Evolutionary conservation across 1,140 invertebrate species (phyloP).

Genomic region (Zaprionus davidi): DNA sequence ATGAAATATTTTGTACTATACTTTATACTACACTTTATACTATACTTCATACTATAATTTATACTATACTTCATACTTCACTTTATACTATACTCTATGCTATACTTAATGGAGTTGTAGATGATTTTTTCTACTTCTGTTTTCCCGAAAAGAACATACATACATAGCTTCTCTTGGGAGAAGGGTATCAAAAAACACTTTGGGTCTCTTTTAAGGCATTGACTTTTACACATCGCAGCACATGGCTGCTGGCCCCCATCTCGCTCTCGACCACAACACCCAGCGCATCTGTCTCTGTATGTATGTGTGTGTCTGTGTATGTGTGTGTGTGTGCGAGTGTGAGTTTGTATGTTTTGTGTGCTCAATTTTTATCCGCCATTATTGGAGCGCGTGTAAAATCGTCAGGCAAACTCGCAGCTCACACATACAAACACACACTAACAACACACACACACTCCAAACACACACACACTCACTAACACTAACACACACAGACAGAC

Average conservation of each 20-base stretch:
- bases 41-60: no score
- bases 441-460: background rate
- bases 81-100: no score
- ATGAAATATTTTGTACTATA: no score
- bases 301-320: background rate
- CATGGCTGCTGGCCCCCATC: conserved; percentile 46
- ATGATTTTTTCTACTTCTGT: no score
- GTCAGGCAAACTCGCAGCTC: conserved; percentile 69
- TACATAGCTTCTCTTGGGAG: background rate
- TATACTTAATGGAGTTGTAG: no score
- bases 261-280: conserved; percentile 14
- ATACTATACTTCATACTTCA: no score
- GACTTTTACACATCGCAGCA: conserved; percentile 80
- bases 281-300: conserved; percentile 46
- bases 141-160: background rate
- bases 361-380: conserved; percentile 46
- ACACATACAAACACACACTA: conserved; percentile 12
- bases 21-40: no score
- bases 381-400: conserved; percentile 63
- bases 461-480: conserved; percentile 3
- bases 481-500: background rate
- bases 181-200: conserved; percentile 45
- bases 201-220: conserved; percentile 64
- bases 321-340: conserved; percentile 4
- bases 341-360: conserved; percentile 19